A percentile compares a stretch with the other conserved stretches of the same genome.
phyloP scores from a whole-genome alignment of 1,140 invertebrate species.

The Leptestheria dahalacensis region DNA sequence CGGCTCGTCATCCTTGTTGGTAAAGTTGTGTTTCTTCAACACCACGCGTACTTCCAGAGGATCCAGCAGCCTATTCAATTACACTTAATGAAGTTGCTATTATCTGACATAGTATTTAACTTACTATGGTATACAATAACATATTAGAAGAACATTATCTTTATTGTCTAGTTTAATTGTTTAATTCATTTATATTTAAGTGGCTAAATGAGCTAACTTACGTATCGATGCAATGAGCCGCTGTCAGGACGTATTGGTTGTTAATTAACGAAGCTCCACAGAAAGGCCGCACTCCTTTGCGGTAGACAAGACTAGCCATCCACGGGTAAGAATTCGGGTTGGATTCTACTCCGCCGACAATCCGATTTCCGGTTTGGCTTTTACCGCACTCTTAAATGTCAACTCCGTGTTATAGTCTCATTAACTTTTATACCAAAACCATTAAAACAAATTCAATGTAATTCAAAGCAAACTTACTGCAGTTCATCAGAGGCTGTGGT shows the following conservation, averaged over 20 bases:
- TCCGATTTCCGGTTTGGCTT: constrained; percentile 3
- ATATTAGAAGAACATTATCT: neutral
- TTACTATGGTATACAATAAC: neutral
- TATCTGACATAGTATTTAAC: neutral
- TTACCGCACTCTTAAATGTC: constrained; percentile 7
- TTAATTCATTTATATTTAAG: neutral
- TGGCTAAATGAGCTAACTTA: neutral
- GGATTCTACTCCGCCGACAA: constrained; percentile 19
- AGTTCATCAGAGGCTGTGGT: neutral
- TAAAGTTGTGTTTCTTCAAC: neutral
- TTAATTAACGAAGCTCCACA: constrained; percentile 23
- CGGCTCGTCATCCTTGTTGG: neutral
- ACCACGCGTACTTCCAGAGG: neutral
- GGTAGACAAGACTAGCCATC: constrained; percentile 16
- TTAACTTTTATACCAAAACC: neutral
- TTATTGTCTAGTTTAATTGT: neutral
- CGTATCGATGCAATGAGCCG: constrained; percentile 20
- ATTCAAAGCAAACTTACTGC: constrained; percentile 3
- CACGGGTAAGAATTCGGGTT: constrained; percentile 18
- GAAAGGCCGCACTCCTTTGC: constrained; percentile 11
- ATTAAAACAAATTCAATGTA: neutral
- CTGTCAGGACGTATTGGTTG: constrained; percentile 22
- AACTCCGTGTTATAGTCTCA: neutral
- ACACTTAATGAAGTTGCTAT: neutral
- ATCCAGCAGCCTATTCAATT: neutral